Conservation (phyloP, 1,140 invertebrate genomes). For the Drosophila albomicans region DNA sequence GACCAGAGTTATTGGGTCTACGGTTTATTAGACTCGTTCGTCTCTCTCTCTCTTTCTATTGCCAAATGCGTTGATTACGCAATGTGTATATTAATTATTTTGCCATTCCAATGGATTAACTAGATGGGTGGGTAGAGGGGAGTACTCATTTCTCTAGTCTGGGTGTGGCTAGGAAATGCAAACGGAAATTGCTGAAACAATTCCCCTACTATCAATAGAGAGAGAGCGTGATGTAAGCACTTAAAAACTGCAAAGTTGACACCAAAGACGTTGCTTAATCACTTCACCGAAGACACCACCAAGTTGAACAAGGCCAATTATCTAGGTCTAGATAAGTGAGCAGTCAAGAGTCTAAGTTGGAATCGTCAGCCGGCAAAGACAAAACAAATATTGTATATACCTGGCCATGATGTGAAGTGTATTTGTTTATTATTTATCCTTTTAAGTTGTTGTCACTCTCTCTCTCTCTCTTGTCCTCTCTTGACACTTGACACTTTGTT, state of each 20-base stretch:
- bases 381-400: slow-evolving; percentile 11
- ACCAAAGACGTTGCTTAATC: slow-evolving; percentile 19
- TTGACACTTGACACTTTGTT: slow-evolving; percentile 39
- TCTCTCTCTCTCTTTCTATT: slow-evolving; percentile 40
- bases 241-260: slow-evolving; percentile 23
- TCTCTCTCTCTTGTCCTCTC: background rate
- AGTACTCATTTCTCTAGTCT: background rate
- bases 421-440: slow-evolving; percentile 31
- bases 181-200: slow-evolving; percentile 34
- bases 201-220: background rate
- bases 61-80: slow-evolving; percentile 69
- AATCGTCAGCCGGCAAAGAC: background rate
- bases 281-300: slow-evolving; percentile 5
- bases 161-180: slow-evolving; percentile 30
- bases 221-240: slow-evolving; percentile 43
- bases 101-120: slow-evolving; percentile 21
- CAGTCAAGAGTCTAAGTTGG: background rate
- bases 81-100: slow-evolving; percentile 36
- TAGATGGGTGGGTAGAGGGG: background rate
- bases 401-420: slow-evolving; percentile 37
- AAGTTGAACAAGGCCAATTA: slow-evolving; percentile 23
- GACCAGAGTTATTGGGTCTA: slow-evolving; percentile 34
- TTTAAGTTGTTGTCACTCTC: background rate
- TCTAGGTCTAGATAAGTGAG: slow-evolving; percentile 20
- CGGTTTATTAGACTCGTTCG: slow-evolving; percentile 41